Base-by-base conservation (phyloP, 1,140 invertebrate species). In the Lerema accius region DNA sequence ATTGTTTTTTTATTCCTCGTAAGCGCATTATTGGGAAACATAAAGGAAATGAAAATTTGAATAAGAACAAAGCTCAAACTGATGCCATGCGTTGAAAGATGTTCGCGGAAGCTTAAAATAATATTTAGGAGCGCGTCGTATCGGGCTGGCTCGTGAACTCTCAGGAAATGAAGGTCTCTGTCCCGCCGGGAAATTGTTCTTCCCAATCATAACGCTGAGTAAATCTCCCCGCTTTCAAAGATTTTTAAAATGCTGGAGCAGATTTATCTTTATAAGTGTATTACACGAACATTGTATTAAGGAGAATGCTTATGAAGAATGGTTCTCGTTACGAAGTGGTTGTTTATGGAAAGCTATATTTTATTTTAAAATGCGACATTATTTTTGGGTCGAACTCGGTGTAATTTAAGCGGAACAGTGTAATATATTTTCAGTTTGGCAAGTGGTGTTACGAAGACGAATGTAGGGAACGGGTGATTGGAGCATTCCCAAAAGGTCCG, bases 141-240 rank as follows among this genome's bases (percentile, higher is more conserved):
- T 68, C 71, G 76, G 69, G 68, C 76, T 66, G 73, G 69, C 73
- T 80, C 80, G 69, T 71, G 75, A 78, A 75, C 70, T 76, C 43
- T 32, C 73, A 86, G 87, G 87, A 90, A 90, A 90, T 87, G 84
- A 87, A 80, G 70, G 76, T 79, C 76, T 82, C 80, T 84, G 81
- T 76, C 78, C 84, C 80, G 72, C 59, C 78, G 84, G 87, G 85
- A 88, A 87, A 88, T 87, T 82, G 84, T 82, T 79, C 82, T 79
- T 82, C 69, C 74, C 71, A 85, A 89, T 87, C 83, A 86, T 83
- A 82, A 84, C 73, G 73, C 78, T 80, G 74, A 78, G 73, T 81
- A 73, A 82, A 84, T 82, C 72, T 78, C 75, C 70, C 76, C 73
- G 76, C 82, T 82, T 78, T 82, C 64, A 78, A 71, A 83, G 74